Evolutionary conservation across 92 coral and sea anemone genomes (phyloP), one percentile per base, ranked within the genome.

Genomic region (Epizoanthus rinbou): DNA sequence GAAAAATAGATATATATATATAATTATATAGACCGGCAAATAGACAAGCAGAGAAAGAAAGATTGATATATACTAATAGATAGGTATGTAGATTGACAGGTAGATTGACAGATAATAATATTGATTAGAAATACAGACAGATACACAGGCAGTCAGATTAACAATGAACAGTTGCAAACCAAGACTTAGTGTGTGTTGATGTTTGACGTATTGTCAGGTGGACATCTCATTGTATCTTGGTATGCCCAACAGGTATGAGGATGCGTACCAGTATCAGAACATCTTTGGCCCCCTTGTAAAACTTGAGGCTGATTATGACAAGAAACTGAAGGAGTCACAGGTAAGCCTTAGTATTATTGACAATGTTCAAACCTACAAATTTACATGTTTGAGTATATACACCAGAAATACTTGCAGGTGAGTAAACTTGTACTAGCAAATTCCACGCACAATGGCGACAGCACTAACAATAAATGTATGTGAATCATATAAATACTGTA

Each of bases 211-310:
- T 35, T 14, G 33, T 35, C 85, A 45, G 19, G 25, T 56, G 9
- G 72, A 35, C 22, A 68, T 83, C 21, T 58, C 23, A 47, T 66
- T 8, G 18, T 59, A 4, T 15, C 31, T 81, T 45, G 0, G 56
- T 54, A 23, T 54, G 72, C 3, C 74, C 66, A 60, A 50, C 70
- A 95, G 99, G 83, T 97, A 97, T 76, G 99, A 97, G 80, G 99
- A 97, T 94, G 99, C 99, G 5, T 97, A 97, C 85, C 99, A 97
- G 81, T 97, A 97, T 85, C 99, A 96, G 82, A 96, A 96, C 78
- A 93, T 93, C 65, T 96, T 96, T 96, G 99, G 99, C 70, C 99
- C 99, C 69, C 94, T 96, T 45, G 99, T 96, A 10, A 96, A 96
- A 73, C 90, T 93, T 62, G 99, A 96, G 80, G 99, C 99, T 19